These are phyloP conservation scores for Pachyramphus minor DNA, from an alignment of 2,113 vertebrate genomes.

Conservation along the genomic window DNA sequence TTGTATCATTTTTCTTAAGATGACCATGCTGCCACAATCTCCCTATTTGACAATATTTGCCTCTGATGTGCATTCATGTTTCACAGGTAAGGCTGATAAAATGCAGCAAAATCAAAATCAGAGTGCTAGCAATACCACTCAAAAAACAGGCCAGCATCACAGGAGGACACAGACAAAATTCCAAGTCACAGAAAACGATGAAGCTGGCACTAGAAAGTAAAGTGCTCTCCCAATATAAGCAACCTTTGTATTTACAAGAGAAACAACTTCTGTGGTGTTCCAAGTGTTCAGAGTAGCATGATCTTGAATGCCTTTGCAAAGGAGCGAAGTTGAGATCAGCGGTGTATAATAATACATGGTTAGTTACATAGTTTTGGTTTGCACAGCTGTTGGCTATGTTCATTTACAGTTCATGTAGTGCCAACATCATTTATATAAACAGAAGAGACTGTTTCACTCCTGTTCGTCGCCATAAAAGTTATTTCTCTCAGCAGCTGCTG, in stretches of 20 bases:
- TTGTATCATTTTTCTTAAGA: neutral
- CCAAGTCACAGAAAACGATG: neutral
- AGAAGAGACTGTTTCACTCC: neutral
- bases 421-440: constrained; percentile 27
- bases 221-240: neutral
- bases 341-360: neutral
- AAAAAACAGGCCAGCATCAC: neutral
- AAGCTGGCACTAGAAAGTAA: neutral
- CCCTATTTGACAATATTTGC: neutral
- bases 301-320: neutral
- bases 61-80: neutral
- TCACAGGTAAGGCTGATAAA: neutral
- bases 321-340: neutral
- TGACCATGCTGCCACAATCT: neutral
- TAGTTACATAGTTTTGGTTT: neutral
- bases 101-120: neutral
- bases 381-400: neutral
- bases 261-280: neutral
- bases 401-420: constrained; percentile 8
- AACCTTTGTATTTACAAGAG: constrained; percentile 24
- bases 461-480: neutral
- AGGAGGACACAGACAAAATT: neutral
- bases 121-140: neutral
- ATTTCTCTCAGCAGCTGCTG: neutral
- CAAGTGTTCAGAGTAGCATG: neutral